These are phyloP conservation scores for Nudaria mundana DNA, from an alignment of 2,888 invertebrate species.

Conservation along the genomic window DNA sequence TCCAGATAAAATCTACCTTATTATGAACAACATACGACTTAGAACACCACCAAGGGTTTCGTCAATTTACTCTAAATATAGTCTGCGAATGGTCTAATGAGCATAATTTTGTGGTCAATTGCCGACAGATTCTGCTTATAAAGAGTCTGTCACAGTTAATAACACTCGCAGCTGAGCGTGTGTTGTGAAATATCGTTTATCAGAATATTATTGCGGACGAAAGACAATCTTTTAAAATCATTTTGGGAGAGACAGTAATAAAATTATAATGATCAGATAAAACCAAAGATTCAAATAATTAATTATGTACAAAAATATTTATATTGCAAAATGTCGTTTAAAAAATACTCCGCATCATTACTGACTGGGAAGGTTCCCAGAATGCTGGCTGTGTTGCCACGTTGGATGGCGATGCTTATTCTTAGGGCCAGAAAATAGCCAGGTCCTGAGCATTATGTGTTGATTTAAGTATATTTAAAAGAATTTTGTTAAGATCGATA, in stretches of 20 bases:
- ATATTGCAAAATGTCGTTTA: too few species aligned
- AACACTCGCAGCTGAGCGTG: constrained; percentile 8
- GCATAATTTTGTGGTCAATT: constrained; percentile 41
- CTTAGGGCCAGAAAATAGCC: too few species aligned
- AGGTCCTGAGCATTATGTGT: too few species aligned
- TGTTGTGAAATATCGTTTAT: constrained; percentile 16
- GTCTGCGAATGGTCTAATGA: constrained; percentile 39
- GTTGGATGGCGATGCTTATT: too few species aligned
- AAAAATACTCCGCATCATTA: too few species aligned
- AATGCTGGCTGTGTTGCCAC: too few species aligned
- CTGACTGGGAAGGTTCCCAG: too few species aligned
- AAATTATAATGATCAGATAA: neutral
- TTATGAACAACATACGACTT: neutral
- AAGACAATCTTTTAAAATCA: neutral
- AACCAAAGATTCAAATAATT: neutral
- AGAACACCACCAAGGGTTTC: constrained; percentile 2
- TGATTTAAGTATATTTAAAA: too few species aligned
- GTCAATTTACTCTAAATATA: constrained; percentile 40
- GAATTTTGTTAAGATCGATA: too few species aligned
- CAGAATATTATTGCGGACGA: constrained; percentile 10
- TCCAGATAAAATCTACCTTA: constrained; percentile 17
- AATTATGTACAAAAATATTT: too few species aligned
- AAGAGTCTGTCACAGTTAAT: constrained; percentile 18
- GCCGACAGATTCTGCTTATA: constrained; percentile 23
- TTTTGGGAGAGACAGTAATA: neutral